Evolutionary conservation across 1,140 invertebrate species (phyloP).

Genomic region (Lepidurus couesii): DNA sequence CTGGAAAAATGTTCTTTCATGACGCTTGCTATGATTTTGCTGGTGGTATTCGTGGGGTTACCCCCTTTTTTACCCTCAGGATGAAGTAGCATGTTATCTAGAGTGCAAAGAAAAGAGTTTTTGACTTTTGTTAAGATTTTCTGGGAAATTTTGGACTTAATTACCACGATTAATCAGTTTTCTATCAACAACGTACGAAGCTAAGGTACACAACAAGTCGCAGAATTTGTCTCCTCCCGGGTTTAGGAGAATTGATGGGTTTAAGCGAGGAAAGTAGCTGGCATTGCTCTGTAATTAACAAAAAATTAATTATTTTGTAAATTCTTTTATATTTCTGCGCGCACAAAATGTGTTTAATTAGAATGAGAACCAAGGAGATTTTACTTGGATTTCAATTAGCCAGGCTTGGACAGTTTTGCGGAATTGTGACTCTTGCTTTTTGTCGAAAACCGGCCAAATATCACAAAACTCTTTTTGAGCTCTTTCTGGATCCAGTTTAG

Average conservation of each 20-base stretch:
- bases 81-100: background rate
- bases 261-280: slow-evolving; percentile 26
- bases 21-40: background rate
- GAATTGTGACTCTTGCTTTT: slow-evolving; percentile 32
- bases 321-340: background rate
- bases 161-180: background rate
- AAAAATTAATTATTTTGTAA: background rate
- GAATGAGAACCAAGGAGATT: background rate
- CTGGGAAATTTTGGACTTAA: background rate
- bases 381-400: slow-evolving; percentile 30
- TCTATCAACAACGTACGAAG: slow-evolving; percentile 23
- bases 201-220: slow-evolving; percentile 26
- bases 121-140: background rate
- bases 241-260: slow-evolving; percentile 26
- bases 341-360: background rate
- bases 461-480: slow-evolving; percentile 23
- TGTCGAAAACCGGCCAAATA: slow-evolving; percentile 31
- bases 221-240: slow-evolving; percentile 30
- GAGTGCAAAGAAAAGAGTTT: background rate
- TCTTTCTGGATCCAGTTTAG: slow-evolving; percentile 27
- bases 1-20: background rate
- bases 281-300: slow-evolving; percentile 14
- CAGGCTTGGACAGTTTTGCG: slow-evolving; percentile 25
- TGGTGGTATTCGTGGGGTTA: background rate
- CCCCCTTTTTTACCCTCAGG: background rate